phyloP scores from a whole-genome alignment of 1,140 invertebrate species.

The Aphaenogaster floridana region DNA sequence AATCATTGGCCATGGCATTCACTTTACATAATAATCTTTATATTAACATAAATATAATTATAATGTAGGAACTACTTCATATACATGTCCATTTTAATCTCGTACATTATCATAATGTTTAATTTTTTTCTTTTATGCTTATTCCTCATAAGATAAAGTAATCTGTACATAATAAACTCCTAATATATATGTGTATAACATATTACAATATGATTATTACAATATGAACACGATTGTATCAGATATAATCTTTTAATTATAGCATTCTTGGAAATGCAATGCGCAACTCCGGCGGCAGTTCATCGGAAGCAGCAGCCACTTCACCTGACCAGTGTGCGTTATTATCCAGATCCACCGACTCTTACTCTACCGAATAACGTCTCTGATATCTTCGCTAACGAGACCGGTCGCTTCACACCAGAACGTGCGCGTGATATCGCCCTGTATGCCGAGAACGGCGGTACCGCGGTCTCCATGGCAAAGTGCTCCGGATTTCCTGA shows the following conservation, averaged over 20 bases:
- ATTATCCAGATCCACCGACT: slow-evolving; percentile 80
- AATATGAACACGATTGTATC: not conserved
- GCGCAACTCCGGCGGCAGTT: not conserved
- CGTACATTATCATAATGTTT: not conserved
- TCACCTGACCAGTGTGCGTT: slow-evolving; percentile 74
- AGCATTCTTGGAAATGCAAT: slow-evolving; percentile 53
- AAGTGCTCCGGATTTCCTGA: not conserved
- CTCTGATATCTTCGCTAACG: slow-evolving; percentile 81
- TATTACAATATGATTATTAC: not conserved
- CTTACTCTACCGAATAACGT: slow-evolving; percentile 86
- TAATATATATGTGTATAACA: not conserved
- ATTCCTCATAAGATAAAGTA: not conserved
- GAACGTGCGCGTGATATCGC: slow-evolving; percentile 89
- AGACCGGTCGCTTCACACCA: slow-evolving; percentile 89
- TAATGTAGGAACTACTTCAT: not conserved
- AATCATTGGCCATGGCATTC: not conserved
- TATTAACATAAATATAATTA: slow-evolving; percentile 25
- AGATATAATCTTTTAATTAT: not conserved
- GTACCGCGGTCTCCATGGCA: not conserved
- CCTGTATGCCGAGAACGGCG: slow-evolving; percentile 79
- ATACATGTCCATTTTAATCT: not conserved
- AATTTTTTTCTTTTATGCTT: too few species aligned
- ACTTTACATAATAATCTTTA: slow-evolving; percentile 19
- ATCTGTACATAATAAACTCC: not conserved
- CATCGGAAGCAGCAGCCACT: slow-evolving; percentile 64